These are phyloP conservation scores for Burhinus bistriatus DNA, from an alignment of 2,113 vertebrate genomes.

Conservation along the genomic window DNA sequence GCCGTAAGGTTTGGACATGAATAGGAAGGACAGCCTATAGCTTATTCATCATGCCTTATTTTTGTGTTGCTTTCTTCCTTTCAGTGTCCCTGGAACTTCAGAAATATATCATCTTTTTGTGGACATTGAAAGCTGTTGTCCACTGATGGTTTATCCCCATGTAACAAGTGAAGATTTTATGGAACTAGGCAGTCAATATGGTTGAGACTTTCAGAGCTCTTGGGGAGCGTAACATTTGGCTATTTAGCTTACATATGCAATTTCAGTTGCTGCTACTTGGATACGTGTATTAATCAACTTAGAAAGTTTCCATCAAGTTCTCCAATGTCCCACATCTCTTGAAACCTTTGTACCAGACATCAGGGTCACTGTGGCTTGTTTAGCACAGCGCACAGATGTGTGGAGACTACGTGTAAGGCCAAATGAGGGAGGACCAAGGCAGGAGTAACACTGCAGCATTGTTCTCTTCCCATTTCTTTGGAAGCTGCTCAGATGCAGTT, in stretches of 20 bases:
- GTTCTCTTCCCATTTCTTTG: background rate
- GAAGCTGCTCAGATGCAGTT: background rate
- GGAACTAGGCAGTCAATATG: background rate
- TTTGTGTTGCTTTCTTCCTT: background rate
- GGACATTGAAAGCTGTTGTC: background rate
- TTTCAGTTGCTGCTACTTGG: background rate
- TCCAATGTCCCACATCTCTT: background rate
- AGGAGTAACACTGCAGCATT: background rate
- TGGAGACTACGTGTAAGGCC: background rate
- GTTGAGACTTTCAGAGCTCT: background rate
- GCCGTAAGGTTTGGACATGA: background rate
- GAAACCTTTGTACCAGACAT: background rate
- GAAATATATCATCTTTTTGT: background rate
- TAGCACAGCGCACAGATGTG: background rate
- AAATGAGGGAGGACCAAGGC: background rate
- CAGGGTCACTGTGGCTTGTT: background rate
- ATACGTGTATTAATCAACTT: background rate
- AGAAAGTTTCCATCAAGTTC: background rate
- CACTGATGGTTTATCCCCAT: background rate
- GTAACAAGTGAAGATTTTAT: background rate
- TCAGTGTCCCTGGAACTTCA: background rate
- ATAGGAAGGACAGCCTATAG: background rate
- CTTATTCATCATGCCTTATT: background rate
- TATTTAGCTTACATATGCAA: background rate
- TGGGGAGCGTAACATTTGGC: background rate